phyloP scores from a whole-genome alignment of 2,113 vertebrate genomes.

The Tenebrosternarchus preto region DNA sequence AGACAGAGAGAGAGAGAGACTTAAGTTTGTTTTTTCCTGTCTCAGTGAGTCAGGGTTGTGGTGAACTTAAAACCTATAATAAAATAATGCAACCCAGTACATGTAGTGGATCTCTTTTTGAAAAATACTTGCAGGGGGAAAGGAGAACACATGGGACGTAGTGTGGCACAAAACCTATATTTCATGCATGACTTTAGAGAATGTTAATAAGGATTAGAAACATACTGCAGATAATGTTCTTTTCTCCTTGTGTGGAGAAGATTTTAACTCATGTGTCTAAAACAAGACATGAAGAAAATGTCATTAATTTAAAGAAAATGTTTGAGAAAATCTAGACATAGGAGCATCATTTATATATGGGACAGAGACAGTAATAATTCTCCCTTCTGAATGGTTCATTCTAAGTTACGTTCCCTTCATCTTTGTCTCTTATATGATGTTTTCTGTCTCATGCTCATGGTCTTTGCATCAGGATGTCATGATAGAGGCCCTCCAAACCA shows the following conservation, averaged over 20 bases:
- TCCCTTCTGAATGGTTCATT: conserved; percentile 30
- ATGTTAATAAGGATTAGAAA: conserved; percentile 93
- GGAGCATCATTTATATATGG: conserved; percentile 20
- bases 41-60: conserved; percentile 59
- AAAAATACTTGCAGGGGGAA: conserved; percentile 83
- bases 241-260: conserved; percentile 53
- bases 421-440: conserved; percentile 42
- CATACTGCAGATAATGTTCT: conserved; percentile 76
- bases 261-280: conserved; percentile 61
- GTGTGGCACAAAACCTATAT: conserved; percentile 83
- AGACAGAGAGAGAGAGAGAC: conserved; percentile 60
- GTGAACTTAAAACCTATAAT: conserved; percentile 79
- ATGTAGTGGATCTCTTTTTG: conserved; percentile 77
- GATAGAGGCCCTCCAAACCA: conserved; percentile 46
- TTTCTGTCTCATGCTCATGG: conserved; percentile 44
- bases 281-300: conserved; percentile 65
- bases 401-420: conserved; percentile 57
- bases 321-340: too few species aligned
- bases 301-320: conserved; percentile 36
- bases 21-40: conserved; percentile 29
- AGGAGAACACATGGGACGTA: conserved; percentile 84
- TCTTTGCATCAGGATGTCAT: conserved; percentile 63
- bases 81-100: conserved; percentile 85
- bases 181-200: conserved; percentile 87
- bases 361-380: conserved; percentile 44